phyloP scores from a whole-genome alignment of 2,888 invertebrate genomes.

The Lasioglossum oenotherae region DNA sequence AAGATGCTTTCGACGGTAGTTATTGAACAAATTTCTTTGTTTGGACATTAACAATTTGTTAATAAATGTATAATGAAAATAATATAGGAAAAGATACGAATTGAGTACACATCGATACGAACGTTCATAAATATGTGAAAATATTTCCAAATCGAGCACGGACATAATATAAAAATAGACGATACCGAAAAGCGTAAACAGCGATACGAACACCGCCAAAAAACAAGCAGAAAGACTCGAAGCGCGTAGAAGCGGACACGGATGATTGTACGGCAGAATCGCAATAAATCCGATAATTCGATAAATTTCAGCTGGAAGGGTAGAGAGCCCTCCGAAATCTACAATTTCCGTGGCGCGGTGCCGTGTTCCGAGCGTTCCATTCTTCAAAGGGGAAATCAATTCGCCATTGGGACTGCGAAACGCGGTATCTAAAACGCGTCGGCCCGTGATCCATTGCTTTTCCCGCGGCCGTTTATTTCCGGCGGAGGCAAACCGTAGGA shows the following conservation, averaged over 20 bases:
- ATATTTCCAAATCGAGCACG: background rate
- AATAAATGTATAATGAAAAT: no score
- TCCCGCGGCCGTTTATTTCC: constrained; percentile 32
- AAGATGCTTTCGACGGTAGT: no score
- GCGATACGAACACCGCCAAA: background rate
- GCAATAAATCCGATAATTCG: constrained; percentile 8
- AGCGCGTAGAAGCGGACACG: background rate
- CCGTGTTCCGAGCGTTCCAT: background rate
- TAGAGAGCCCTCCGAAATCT: background rate
- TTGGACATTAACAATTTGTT: no score
- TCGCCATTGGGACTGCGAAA: background rate
- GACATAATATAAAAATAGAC: background rate
- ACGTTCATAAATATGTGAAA: background rate
- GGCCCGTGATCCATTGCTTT: constrained; percentile 41
- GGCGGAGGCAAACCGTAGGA: background rate
- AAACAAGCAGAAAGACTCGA: background rate
- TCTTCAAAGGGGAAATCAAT: constrained; percentile 31
- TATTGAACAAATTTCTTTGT: no score
- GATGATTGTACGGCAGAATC: background rate
- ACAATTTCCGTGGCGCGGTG: background rate
- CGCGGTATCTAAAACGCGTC: constrained; percentile 45
- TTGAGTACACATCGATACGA: no score
- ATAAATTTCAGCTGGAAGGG: background rate
- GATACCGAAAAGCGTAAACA: background rate
- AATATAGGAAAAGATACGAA: no score